Base-by-base conservation (phyloP, 2,113 vertebrate species). In the Hippocampus zosterae region DNA sequence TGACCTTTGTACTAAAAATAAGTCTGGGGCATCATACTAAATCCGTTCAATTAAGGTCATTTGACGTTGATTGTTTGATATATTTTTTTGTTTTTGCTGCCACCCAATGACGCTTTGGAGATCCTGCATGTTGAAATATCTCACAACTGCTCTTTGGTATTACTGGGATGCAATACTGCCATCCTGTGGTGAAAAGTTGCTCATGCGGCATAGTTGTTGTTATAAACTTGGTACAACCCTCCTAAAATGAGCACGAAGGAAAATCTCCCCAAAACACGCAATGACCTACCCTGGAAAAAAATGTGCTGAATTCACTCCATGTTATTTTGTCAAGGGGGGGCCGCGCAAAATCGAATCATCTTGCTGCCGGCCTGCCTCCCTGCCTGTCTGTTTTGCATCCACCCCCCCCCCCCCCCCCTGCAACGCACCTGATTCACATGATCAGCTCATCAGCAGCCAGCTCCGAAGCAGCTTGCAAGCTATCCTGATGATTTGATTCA, bases 91-190 rank as follows among this genome's bases (percentile, higher is more conserved):
- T 5, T 4, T 50, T 15, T 70, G 64, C 48, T n/a, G 73, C 67
- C 76, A 61, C 16, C 84, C 9, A 27, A 70, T 68, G 79, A 78
- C 67, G 13, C 8, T 2, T 11, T 23, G 5, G 8, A 46, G 56
- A 2, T 50, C 74, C 57, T 71, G 11, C 76, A 84, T 21, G 46
- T 37, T 4, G 3, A 0, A 2, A 21, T 19, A 13, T 23, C 10
- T 3, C 11, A 0, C 11, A 0, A 2, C 16, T 18, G 6, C 27
- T 18, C 44, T 64, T 9, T 1, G 1, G n/a, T 15, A 0, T 2
- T n/a, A n/a, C n/a, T 0, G 29, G 41, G 10, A 2, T 13, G 1
- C 25, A 55, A 37, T 55, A 65, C 0, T 64, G n/a, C 44, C 76
- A 68, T 3, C 83, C 70, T 33, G 65, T 81, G 76, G 74, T 8